Evolutionary conservation across 1,140 invertebrate genomes (phyloP), one percentile per base, ranked within the genome.

Genomic region (roundworm (Caenorhabditis elegans)): DNA sequence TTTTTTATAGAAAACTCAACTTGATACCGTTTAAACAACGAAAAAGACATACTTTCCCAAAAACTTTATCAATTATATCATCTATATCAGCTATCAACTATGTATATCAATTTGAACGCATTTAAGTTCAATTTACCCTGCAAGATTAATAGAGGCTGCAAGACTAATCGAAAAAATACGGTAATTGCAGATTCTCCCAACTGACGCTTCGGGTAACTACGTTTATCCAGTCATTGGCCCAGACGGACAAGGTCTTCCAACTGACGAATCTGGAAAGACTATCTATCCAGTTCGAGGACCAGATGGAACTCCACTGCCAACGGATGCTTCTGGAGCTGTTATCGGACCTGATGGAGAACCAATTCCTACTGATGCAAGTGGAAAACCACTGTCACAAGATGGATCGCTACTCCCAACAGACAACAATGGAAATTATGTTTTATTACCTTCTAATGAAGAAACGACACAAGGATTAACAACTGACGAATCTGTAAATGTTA

Each of bases 361-460:
- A 34, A 31, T 82, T n/a, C 39, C 79, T 19, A 80, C 79, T 19
- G 79, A 80, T 49, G 0, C 39, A 6, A 60, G 36, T 2, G 79
- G 60, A 48, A 84, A 77, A 46, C 83, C 75, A 47, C 36, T 84
- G 22, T 49, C 47, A 19, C 13, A 24, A 6, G 80, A 85, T 49
- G 85, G 85, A 51, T 36, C 48, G 5, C 76, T 55, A 19, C 47
- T 85, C 2, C 84, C 85, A 22, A 86, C 85, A 31, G 85, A 86
- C 49, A 6, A 8, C 11, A 46, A 19, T 65, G 48, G 85, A 51
- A 26, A 60, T 22, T 65, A 51, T 31, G 31, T 60, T 79, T 24
- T 49, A 5, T 11, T 60, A 13, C 19, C 34, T 28, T 39, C 49
- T 3, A 22, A 24, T 28, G 49, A 51, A 43, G 34, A 49, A 19